Evolutionary conservation across 2,797 vertebrate species (phyloP), one percentile per base, ranked within the genome.

Genomic region (Crax fasciolata): DNA sequence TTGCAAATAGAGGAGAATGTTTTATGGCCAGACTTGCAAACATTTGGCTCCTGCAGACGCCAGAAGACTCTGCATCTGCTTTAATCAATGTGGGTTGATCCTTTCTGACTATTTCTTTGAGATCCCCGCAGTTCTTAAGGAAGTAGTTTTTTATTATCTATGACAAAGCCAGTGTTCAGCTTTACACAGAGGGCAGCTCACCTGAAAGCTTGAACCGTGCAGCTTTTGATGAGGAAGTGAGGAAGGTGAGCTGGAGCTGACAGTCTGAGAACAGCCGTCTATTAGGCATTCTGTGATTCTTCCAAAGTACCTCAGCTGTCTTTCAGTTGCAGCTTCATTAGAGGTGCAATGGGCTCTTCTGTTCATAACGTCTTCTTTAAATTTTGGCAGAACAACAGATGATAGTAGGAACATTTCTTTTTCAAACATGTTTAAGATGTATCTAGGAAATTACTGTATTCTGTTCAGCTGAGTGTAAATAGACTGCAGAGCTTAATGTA

Each of bases 1-100:
- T 94, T 95, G 83, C 58, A 95, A 97, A 94, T 49, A 96, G 78
- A 96, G 41, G 65, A 89, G 70, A 81, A 62, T 81, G 82, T 88
- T 95, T 94, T 92, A 95, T 57, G 63, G 85, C 73, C 87, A 81
- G 79, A 84, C 76, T 71, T 88, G 73, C 39, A 87, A 92, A 94
- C 75, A 92, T 83, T 92, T 91, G 87, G 83, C 80, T 93, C 54
- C 80, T 90, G 77, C 61, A 96, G 85, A 91, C 1, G 52, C 76
- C 94, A 95, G 76, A 91, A 91, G 66, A 94, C 32, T 93, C 52
- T 52, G 84, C 66, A 84, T 81, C 84, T 96, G 76, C 92, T 95
- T 95, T 87, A 76, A 91, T 96, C 73, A 91, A 58, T 0, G 7
- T 84, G 62, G 30, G 67, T 88, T 88, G 85, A 59, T 84, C 66